Base-by-base conservation (phyloP, 2,888 invertebrate species). In the Lapara coniferarum region DNA sequence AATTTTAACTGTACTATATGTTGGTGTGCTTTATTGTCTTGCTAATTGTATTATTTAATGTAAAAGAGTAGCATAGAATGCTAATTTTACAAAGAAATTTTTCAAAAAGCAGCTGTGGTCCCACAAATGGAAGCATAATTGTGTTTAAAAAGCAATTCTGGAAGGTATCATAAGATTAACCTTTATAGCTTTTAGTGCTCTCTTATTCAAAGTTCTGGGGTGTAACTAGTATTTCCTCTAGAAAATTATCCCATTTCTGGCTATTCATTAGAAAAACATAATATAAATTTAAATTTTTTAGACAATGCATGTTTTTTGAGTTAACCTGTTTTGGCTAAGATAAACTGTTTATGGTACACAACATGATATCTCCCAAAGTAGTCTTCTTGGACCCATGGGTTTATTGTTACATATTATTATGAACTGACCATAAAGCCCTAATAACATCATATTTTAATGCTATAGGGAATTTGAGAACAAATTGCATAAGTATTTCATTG, bases 101-200 rank as follows among this genome's bases (percentile, higher is more conserved):
- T 10, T 59, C 16, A 46, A 46, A 58, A 59, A 46, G 59, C 59
- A 59, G 44, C 44, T 59, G 44, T 59, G 59, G 58, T 46, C 16
- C 6, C 25, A 56, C 25, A 25, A 59, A 46, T 46, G 59, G n/a
- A n/a, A 37, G 16, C 46, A 46, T 19, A 55, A 16, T 37, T 37
- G 37, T 4, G 4, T 37, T 6, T 37, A 37, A 37, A 37, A 37
- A 37, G 7, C 8, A 37, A 37, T 37, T 8, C 8, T 37, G 37
- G 7, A 37, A 37, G 37, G 5, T 37, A 37, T 37, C 37, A 7
- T 37, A 37, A 37, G 8, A 37, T 37, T 37, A 37, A 5, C 37
- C 8, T 7, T 37, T 37, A 37, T 0, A 37, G 37, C 37, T 37
- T 37, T 37, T 4, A 37, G 37, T 37, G 37, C 5, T 37, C 5